Percentiles rank a stretch among this genome's conserved stretches.
Conservation (phyloP, 2,888 invertebrate species). For the Agrochola macilenta region DNA sequence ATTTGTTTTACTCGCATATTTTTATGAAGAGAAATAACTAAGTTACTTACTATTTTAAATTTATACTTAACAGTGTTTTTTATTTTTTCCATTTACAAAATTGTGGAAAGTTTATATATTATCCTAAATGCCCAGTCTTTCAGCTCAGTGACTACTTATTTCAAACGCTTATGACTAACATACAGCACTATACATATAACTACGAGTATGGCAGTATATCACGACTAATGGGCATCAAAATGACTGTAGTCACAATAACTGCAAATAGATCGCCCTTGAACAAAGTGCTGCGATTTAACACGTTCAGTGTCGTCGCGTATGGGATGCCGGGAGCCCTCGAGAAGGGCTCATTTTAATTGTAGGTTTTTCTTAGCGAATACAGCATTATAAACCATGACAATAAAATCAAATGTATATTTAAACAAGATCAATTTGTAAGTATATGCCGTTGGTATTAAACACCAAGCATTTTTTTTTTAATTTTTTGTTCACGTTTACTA, state of each 20-base stretch:
- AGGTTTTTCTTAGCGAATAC: no score
- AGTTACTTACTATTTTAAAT: background rate
- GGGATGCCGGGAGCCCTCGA: no score
- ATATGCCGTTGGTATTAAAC: no score
- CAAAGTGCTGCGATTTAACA: conserved; percentile 4
- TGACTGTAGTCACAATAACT: conserved; percentile 32
- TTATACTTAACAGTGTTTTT: background rate
- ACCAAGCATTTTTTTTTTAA: no score
- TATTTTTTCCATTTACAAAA: background rate
- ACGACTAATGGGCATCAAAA: conserved; percentile 27
- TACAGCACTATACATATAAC: background rate
- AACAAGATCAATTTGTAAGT: no score
- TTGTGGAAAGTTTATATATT: background rate
- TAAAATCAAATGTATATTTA: no score
- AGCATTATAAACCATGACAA: no score
- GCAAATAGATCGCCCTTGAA: conserved; percentile 52
- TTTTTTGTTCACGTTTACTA: no score
- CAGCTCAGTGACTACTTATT: background rate
- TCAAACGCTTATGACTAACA: background rate
- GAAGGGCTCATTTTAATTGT: no score
- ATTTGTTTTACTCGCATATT: background rate
- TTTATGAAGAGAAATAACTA: background rate
- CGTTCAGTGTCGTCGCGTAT: no score
- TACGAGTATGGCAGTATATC: conserved; percentile 24
- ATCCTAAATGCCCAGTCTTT: background rate